Evolutionary conservation across 2,888 invertebrate genomes (phyloP).

Genomic region (Aquatica leii): DNA sequence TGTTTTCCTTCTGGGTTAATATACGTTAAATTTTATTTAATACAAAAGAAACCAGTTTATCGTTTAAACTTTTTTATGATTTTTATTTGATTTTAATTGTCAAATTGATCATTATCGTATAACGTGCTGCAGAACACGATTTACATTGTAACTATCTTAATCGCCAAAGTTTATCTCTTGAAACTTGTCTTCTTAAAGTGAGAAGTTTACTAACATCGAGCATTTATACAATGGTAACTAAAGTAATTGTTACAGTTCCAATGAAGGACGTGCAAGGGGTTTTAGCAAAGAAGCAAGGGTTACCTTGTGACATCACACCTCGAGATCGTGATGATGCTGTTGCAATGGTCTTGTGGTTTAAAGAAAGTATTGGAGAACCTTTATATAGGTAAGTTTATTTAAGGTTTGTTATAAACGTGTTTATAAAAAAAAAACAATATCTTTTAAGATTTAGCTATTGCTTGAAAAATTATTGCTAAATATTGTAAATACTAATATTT

Average conservation of each 20-base stretch:
- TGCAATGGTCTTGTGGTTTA: slow-evolving; percentile 90
- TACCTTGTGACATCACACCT: slow-evolving; percentile 88
- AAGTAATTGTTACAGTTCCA: slow-evolving; percentile 70
- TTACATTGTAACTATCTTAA: slow-evolving; percentile 45
- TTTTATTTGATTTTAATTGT: background rate
- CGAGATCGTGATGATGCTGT: slow-evolving; percentile 81
- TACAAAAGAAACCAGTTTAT: slow-evolving; percentile 23
- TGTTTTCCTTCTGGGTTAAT: slow-evolving; percentile 45
- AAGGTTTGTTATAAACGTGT: slow-evolving; percentile 40
- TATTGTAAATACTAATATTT: too few species aligned
- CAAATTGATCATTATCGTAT: slow-evolving; percentile 33
- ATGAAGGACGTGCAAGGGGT: slow-evolving; percentile 84
- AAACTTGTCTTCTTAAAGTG: slow-evolving; percentile 41
- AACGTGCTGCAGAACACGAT: slow-evolving; percentile 29
- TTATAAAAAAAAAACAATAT: background rate
- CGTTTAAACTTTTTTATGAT: background rate
- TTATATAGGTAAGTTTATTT: slow-evolving; percentile 86
- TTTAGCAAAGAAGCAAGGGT: slow-evolving; percentile 79
- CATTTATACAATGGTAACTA: slow-evolving; percentile 51
- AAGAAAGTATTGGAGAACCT: slow-evolving; percentile 83
- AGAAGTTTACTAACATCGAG: slow-evolving; percentile 51
- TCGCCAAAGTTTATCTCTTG: slow-evolving; percentile 45
- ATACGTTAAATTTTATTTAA: slow-evolving; percentile 36
- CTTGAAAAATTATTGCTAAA: too few species aligned
- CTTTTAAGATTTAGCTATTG: background rate